phyloP scores from a whole-genome alignment of 2,113 vertebrate species.

The Vanacampus margaritifer region DNA sequence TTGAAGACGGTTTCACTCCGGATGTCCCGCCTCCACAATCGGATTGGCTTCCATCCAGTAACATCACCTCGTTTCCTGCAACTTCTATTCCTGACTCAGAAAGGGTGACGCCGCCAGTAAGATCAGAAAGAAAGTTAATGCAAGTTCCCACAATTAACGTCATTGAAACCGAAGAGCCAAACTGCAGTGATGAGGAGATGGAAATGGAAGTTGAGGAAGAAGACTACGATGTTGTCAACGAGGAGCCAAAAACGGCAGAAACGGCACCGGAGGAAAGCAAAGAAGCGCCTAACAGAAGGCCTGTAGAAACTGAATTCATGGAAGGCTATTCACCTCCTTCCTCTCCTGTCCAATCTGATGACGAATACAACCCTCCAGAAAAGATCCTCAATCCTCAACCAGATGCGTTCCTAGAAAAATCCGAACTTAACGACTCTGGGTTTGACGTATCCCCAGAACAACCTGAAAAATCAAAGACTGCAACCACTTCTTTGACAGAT shows the following conservation, averaged over 20 bases:
- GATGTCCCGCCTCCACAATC: slow-evolving; percentile 6
- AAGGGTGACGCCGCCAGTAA: slow-evolving; percentile 30
- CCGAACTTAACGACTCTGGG: slow-evolving; percentile 6
- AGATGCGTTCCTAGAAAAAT: slow-evolving; percentile 14
- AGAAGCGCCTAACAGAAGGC: slow-evolving; percentile 32
- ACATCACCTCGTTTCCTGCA: slow-evolving; percentile 8
- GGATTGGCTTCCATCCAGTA: slow-evolving; percentile 17
- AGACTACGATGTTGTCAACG: slow-evolving; percentile 49
- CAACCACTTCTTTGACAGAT: slow-evolving; percentile 10
- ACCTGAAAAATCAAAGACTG: slow-evolving; percentile 15
- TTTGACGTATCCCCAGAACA: slow-evolving; percentile 19
- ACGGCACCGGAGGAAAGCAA: slow-evolving; percentile 23
- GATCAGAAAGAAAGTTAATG: slow-evolving; percentile 57
- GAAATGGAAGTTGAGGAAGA: slow-evolving; percentile 58
- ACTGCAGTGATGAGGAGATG: slow-evolving; percentile 71
- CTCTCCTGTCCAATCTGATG: slow-evolving; percentile 61
- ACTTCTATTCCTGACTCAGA: slow-evolving; percentile 16
- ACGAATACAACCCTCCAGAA: slow-evolving; percentile 54
- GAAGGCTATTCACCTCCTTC: slow-evolving; percentile 63
- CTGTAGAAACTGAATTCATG: slow-evolving; percentile 57
- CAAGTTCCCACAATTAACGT: slow-evolving; percentile 78
- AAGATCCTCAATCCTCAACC: slow-evolving; percentile 17
- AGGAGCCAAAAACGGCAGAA: slow-evolving; percentile 20
- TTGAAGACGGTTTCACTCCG: slow-evolving; percentile 71
- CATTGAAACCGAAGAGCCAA: slow-evolving; percentile 75